Conservation (phyloP, 1,140 invertebrate genomes). For the Aphaenogaster rudis region DNA sequence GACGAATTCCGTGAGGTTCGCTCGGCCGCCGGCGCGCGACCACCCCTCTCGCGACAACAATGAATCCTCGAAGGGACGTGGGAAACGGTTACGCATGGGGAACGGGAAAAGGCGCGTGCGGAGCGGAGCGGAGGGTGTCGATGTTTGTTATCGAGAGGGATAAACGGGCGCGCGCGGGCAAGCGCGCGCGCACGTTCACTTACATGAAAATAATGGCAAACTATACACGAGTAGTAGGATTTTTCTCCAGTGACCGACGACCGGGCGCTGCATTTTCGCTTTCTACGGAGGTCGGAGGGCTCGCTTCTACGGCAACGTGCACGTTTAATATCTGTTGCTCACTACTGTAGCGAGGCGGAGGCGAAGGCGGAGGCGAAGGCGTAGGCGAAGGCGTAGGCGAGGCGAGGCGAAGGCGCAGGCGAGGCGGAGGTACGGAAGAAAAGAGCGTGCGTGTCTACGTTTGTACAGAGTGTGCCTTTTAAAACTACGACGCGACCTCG, state of each 20-base stretch:
- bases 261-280: constrained; percentile 79
- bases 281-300: constrained; percentile 39
- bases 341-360: constrained; percentile 62
- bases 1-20: background rate
- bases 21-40: constrained; percentile 9
- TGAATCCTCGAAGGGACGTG: background rate
- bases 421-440: constrained; percentile 57
- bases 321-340: constrained; percentile 68
- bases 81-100: background rate
- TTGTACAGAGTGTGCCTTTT: constrained; percentile 86
- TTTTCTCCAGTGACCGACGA: constrained; percentile 82
- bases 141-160: constrained; percentile 46
- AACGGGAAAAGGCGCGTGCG: background rate
- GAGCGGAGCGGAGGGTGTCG: background rate
- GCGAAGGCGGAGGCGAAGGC: constrained; percentile 30
- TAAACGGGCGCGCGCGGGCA: constrained; percentile 53
- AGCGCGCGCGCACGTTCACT: constrained; percentile 74
- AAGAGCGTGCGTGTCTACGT: constrained; percentile 84
- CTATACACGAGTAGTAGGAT: constrained; percentile 85
- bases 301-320: constrained; percentile 59
- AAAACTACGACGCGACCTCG: constrained; percentile 84
- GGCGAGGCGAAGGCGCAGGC: constrained; percentile 39
- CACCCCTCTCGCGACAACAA: constrained; percentile 33
- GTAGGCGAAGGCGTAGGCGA: constrained; percentile 42
- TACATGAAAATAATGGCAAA: constrained; percentile 86